phyloP scores from a whole-genome alignment of 2,797 vertebrate genomes.

The Gymnothorax javanicus region DNA sequence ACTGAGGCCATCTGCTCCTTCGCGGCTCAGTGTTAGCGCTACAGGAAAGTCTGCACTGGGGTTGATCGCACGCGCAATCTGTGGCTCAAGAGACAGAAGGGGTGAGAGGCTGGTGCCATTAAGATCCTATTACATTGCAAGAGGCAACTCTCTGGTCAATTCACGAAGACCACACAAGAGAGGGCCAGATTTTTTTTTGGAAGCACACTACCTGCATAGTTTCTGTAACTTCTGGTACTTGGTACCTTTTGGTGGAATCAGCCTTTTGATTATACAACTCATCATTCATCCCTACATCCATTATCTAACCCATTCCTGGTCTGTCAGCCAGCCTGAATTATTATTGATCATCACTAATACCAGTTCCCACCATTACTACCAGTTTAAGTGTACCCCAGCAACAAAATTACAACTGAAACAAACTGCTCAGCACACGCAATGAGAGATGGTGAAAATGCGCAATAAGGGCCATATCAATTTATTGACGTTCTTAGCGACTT shows the following conservation, averaged over 20 bases:
- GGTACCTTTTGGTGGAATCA: too few relatives aligned
- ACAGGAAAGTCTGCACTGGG: neutral
- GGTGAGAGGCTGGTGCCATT: neutral
- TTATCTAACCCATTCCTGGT: neutral
- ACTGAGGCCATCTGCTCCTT: neutral
- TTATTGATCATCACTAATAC: neutral
- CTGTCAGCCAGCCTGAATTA: neutral
- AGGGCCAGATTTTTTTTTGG: neutral
- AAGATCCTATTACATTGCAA: neutral
- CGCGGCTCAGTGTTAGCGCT: neutral
- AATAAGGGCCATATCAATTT: too few relatives aligned
- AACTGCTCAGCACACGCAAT: neutral
- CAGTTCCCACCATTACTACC: neutral
- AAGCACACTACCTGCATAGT: neutral
- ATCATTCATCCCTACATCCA: too few relatives aligned
- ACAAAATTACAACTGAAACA: neutral
- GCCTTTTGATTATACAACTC: neutral
- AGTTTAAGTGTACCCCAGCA: neutral
- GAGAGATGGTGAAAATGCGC: neutral
- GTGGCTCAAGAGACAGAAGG: neutral
- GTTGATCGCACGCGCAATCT: neutral
- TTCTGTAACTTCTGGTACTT: neutral
- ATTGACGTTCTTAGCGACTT: too few relatives aligned
- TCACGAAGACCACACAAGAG: neutral
- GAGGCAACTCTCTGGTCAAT: neutral